These are phyloP conservation scores for Anarsia innoxiella DNA, from an alignment of 2,888 invertebrate genomes.

Conservation along the genomic window DNA sequence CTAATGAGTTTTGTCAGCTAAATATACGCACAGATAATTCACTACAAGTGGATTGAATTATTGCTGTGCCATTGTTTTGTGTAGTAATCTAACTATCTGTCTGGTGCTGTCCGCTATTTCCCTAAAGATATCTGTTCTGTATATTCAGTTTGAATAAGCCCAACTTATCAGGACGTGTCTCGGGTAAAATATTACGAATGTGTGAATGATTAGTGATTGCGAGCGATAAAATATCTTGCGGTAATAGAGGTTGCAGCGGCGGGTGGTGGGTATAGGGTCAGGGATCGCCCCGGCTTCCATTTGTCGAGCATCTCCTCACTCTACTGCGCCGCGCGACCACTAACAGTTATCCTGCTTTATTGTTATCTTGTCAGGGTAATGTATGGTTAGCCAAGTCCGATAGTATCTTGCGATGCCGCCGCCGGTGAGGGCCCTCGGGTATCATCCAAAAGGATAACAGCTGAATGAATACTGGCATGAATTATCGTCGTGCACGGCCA, in stretches of 20 bases:
- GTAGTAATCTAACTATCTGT: not conserved
- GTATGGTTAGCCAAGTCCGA: constrained; percentile 47
- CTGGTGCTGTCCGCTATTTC: not conserved
- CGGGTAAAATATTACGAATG: constrained; percentile 31
- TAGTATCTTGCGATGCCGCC: constrained; percentile 45
- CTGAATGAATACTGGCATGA: constrained; percentile 41
- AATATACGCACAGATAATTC: constrained; percentile 16
- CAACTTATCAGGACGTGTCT: constrained; percentile 24
- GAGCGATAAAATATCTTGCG: constrained; percentile 33
- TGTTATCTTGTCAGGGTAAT: constrained; percentile 61
- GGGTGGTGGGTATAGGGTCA: constrained; percentile 32
- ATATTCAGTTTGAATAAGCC: constrained; percentile 7
- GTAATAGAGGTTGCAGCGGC: constrained; percentile 31
- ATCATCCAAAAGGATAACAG: constrained; percentile 49
- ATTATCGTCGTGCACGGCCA: constrained; percentile 48
- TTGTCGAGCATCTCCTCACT: constrained; percentile 40
- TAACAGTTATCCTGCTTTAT: constrained; percentile 60
- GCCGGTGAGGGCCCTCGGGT: constrained; percentile 22
- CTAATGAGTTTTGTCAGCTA: constrained; percentile 22
- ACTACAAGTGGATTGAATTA: constrained; percentile 7
- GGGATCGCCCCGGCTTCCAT: constrained; percentile 50
- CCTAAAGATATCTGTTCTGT: not conserved
- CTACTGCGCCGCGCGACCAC: constrained; percentile 36
- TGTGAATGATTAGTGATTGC: constrained; percentile 33
- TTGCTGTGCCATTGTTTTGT: constrained; percentile 6